A percentile compares a stretch with the other conserved stretches of the same genome.
Evolutionary conservation across 2,113 vertebrate genomes (phyloP).

Genomic region (Pontoporia blainvillei): DNA sequence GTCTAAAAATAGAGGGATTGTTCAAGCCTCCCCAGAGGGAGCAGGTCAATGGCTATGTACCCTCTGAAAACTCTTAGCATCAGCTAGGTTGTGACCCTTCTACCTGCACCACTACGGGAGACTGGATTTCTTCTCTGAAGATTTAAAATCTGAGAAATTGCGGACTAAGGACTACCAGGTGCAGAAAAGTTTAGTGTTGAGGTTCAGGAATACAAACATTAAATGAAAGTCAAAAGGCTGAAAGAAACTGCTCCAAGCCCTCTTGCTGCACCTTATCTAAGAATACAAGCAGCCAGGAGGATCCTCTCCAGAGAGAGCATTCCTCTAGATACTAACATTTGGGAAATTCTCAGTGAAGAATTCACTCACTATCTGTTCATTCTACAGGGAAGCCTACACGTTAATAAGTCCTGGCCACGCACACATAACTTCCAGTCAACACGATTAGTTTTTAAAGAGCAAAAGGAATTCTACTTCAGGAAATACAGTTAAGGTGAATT

Average conservation of each 20-base stretch:
- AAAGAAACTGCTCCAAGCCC: neutral
- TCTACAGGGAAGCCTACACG: neutral
- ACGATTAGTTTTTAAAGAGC: neutral
- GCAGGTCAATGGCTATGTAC: rapidly evolving
- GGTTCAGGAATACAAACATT: neutral
- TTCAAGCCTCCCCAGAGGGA: neutral
- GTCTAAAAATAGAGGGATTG: neutral
- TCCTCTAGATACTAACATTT: neutral
- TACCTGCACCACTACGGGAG: too few relatives aligned
- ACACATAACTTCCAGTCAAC: too few relatives aligned
- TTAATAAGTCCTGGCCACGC: neutral
- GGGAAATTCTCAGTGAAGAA: neutral
- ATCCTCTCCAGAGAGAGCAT: neutral
- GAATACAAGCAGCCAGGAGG: neutral
- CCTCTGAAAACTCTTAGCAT: neutral
- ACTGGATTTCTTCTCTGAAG: neutral
- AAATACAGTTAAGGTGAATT: neutral
- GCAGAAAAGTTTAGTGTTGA: neutral
- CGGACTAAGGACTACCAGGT: neutral
- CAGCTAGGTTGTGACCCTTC: too few relatives aligned
- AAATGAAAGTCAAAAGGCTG: neutral
- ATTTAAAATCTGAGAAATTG: neutral
- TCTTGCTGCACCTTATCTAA: neutral
- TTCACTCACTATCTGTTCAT: neutral
- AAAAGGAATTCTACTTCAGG: neutral